Conservation (phyloP, 2,113 vertebrate genomes). For the Colinus virginianus region DNA sequence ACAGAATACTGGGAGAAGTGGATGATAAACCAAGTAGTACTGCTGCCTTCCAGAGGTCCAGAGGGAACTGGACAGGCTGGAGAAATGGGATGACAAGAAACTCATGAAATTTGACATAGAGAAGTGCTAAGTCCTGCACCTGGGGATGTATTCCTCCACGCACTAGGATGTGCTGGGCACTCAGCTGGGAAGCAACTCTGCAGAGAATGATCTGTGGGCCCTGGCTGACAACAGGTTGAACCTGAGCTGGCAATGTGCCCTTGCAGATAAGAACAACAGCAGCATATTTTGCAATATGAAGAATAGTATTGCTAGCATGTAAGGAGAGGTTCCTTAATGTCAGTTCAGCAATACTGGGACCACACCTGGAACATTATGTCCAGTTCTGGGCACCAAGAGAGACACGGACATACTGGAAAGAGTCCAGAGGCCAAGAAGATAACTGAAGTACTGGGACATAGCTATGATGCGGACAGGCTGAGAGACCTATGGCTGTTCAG, state of each 20-base stretch:
- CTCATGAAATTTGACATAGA: background rate
- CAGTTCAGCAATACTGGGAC: background rate
- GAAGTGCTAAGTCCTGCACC: background rate
- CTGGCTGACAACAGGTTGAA: background rate
- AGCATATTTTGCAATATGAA: background rate
- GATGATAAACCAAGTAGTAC: background rate
- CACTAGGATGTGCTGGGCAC: background rate
- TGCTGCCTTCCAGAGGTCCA: background rate
- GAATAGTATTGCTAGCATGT: background rate
- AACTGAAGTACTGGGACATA: background rate
- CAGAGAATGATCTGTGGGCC: background rate
- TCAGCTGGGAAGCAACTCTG: background rate
- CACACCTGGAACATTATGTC: background rate
- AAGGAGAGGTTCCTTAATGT: background rate
- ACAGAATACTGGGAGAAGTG: background rate
- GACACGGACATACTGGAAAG: background rate
- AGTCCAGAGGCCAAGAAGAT: background rate
- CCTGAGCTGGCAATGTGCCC: fast-evolving
- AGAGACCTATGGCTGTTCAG: background rate
- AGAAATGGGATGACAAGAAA: background rate
- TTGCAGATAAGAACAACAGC: background rate
- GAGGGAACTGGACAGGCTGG: background rate
- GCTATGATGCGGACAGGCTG: background rate
- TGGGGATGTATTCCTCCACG: background rate
- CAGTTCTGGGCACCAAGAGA: background rate